Evolutionary conservation across 2,888 invertebrate species (phyloP), one percentile per base, ranked within the genome.

Genomic region (Philopedon plagiatum): DNA sequence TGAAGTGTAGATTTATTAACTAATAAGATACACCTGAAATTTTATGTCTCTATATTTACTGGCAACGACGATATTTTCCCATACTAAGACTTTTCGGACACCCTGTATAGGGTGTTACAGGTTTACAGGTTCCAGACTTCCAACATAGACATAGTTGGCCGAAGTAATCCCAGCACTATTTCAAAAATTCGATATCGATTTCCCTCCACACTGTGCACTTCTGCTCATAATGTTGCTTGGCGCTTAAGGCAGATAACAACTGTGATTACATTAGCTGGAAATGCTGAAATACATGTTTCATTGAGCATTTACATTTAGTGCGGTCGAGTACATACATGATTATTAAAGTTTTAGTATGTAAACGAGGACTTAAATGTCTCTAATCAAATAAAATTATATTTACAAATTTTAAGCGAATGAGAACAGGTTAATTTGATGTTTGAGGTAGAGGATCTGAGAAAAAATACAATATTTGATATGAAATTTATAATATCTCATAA

Each of bases 241-340:
- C 15, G 5, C 29, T 54, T 29, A 32, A 54, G 15, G 9, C 51
- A 29, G 29, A 54, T 54, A 54, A 54, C 51, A 54, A 54, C 51
- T 54, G 51, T 54, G 51, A 54, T 54, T 54, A 54, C 51, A 54
- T 54, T 54, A 54, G 51, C 29, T 54, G 13, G 51, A 54, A 54
- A 54, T 18, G 29, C 15, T 13, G 18, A 18, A 54, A 54, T 54
- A 54, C 51, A 29, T 54, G 51, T 54, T 54, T 54, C 51, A 54
- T 54, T 54, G 29, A 18, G 29, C 29, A 29, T 54, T 54, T 29
- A 54, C 51, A 54, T 29, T 29, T 29, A 32, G 15, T 29, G 51
- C 23, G 51, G 51, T 54, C 29, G 51, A 54, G 51, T 54, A 26
- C 51, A 54, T 54, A 29, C 51, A 54, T 26, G 49, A 13, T 26